Evolutionary conservation across 1,140 invertebrate species (phyloP), one percentile per base, ranked within the genome.

Genomic region (Yoshiicerus persimilis): DNA sequence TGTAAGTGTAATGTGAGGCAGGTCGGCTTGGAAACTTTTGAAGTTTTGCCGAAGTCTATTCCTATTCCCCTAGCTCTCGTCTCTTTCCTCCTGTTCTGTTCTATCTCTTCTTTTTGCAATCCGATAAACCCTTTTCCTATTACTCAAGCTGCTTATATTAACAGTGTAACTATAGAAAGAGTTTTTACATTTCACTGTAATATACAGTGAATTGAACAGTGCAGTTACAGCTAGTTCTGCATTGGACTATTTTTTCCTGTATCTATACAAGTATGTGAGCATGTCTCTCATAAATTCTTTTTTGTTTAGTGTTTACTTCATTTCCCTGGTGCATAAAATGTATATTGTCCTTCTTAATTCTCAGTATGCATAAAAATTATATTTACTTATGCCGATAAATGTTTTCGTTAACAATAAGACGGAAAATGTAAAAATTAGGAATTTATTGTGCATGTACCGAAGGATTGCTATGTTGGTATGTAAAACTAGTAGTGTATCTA

Each of bases 41-140:
- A 90, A 86, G 88, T 90, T 89, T 88, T 75, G 85, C 88, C 90
- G 80, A 88, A 89, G 88, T 89, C 90, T 84, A 88, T 89, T 89
- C 86, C 66, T n/a, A 83, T 83, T 89, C 90, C 88, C 87, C 88
- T 25, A 80, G 75, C 75, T 80, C 75, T 80, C 75, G 30, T 80
- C 39, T 84, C 39, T 41, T 56, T 56, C 47, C 47, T 56, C 47
- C 47, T 56, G 16, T 56, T 56, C 47, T 56, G 47, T 56, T 56
- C 47, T 56, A 56, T 56, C 20, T 62, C 62, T 75, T 87, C 77
- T 86, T 87, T 64, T 83, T 39, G 84, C 84, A 89, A 89, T 90
- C 87, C 70, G 87, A 90, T 88, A 88, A 89, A 89, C 56, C 85
- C 85, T 62, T 80, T 89, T 89, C 85, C 77, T 77, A 87, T 87